Base-by-base conservation (phyloP, 2,888 invertebrate genomes). In the Diaphora mendica region DNA sequence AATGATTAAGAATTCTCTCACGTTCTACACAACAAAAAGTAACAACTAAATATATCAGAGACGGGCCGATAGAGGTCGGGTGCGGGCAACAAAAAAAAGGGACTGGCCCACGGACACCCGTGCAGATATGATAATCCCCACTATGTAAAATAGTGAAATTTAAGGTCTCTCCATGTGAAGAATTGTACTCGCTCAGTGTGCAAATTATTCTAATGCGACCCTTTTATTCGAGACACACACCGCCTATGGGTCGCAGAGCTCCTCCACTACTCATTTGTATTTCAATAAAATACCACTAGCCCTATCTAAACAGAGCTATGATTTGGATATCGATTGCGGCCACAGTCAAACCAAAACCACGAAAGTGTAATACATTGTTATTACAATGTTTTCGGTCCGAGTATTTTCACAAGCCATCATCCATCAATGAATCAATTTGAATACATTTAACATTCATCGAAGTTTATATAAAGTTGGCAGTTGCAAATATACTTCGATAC, bases 101-200 rank as follows among this genome's bases (percentile, higher is more conserved):
- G 92, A 85, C 88, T 86, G 86, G 75, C 81, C 77, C 80, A 83
- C 86, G 88, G 91, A 91, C 88, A 90, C 93, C 92, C 94, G 92
- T 86, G 86, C 92, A 93, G 94, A 95, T 95, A 95, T 95, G 95
- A 95, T 95, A 95, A 95, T 95, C 94, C 94, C 91, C 86, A 93
- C 92, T 94, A 95, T 95, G 95, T 95, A 95, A 95, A 95, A 95
- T 95, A 95, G 95, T 95, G 92, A 95, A 95, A 95, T 95, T 95
- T 95, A 95, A 95, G 94, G 94, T 90, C 94, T 93, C 90, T 95
- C 93, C 94, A 95, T 95, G 95, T 95, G 95, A 95, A 95, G 95
- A 95, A 95, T 95, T 95, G 95, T 92, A 92, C 90, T 91, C 91
- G 93, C 93, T 94, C 91, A 88, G 90, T 88, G 89, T 90, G 90